Evolutionary conservation across 1,140 invertebrate species (phyloP).

Genomic region (Drosophila azteca): DNA sequence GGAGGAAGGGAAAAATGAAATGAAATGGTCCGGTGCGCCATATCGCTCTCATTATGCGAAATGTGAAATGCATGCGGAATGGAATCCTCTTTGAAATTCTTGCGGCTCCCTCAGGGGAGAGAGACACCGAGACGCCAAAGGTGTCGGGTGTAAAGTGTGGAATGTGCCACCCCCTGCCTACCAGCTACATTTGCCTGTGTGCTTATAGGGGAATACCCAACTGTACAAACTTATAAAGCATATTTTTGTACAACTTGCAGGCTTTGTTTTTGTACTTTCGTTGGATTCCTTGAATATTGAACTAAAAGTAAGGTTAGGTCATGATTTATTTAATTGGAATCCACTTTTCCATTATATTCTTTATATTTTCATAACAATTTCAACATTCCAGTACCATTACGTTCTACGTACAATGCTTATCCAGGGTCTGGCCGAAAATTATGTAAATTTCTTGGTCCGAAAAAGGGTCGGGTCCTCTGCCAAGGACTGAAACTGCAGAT

Average conservation of each 20-base stretch:
- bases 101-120: slow-evolving; percentile 12
- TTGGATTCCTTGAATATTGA: no score
- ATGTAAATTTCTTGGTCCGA: slow-evolving; percentile 29
- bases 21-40: slow-evolving; percentile 18
- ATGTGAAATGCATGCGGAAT: slow-evolving; percentile 40
- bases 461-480: slow-evolving; percentile 2
- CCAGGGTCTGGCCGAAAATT: slow-evolving; percentile 18
- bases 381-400: neutral
- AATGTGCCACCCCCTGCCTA: no score
- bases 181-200: no score
- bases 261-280: no score
- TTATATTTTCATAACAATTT: slow-evolving; percentile 7
- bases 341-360: neutral
- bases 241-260: no score
- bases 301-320: no score
- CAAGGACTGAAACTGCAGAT: slow-evolving; percentile 2
- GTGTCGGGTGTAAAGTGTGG: slow-evolving; percentile 12
- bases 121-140: slow-evolving; percentile 2
- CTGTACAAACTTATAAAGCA: no score
- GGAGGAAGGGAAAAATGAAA: neutral
- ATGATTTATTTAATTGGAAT: neutral
- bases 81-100: slow-evolving; percentile 30
- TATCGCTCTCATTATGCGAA: slow-evolving; percentile 71
- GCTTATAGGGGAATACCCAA: no score
- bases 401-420: neutral